Conservation (phyloP, 2,113 vertebrate genomes). For the Anas platyrhynchos region DNA sequence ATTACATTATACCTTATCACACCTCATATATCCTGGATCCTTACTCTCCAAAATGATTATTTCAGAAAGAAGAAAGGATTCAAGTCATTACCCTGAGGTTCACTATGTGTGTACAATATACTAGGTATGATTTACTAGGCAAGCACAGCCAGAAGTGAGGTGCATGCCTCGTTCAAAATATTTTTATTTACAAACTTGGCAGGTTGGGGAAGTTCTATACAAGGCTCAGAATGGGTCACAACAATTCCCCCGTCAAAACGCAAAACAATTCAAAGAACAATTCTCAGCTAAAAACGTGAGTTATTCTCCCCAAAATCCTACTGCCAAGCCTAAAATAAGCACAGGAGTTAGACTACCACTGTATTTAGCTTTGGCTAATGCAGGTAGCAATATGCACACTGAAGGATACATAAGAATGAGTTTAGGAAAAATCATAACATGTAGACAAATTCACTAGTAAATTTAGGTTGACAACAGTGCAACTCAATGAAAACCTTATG, state of each 20-base stretch:
- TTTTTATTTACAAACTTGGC: neutral
- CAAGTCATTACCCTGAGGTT: neutral
- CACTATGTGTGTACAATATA: accelerated
- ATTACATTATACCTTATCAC: neutral
- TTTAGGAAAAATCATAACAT: neutral
- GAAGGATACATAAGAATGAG: neutral
- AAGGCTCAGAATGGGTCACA: neutral
- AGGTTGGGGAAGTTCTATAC: neutral
- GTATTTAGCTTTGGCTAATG: neutral
- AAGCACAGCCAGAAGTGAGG: neutral
- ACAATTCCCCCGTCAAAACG: neutral
- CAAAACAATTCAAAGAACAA: neutral
- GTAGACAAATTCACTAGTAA: neutral
- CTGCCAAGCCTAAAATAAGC: neutral
- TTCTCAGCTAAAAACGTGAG: neutral
- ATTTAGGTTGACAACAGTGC: neutral
- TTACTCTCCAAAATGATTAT: neutral
- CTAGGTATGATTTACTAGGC: neutral
- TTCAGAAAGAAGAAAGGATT: neutral
- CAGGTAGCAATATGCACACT: neutral
- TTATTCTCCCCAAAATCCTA: neutral
- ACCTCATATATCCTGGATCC: neutral
- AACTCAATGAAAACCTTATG: neutral
- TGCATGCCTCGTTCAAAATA: neutral
- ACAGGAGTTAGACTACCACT: neutral